Base-by-base conservation (phyloP, 2,797 vertebrate genomes). In the Gallinago stenura region DNA sequence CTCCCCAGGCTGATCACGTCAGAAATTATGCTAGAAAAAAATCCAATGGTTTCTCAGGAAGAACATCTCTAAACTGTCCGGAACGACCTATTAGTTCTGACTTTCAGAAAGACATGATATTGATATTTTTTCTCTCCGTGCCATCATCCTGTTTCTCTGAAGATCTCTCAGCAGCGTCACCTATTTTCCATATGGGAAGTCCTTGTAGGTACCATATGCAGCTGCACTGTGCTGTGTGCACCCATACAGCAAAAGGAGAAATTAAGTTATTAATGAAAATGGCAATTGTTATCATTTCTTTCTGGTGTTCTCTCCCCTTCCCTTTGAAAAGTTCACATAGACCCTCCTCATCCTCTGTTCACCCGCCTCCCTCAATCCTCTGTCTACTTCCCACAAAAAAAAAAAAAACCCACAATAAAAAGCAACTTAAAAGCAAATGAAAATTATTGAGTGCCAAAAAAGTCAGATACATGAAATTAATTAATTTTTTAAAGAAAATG, bases 231-330 rank as follows among this genome's bases (percentile, higher is more conserved):
- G 64, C 82, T 92, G 43, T 2, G 4, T 72, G 82, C n/a, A 75
- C 78, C 54, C 26, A 20, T 43, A 87, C 81, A 85, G 90, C 33
- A 61, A 73, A 92, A 90, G 21, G 56, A 72, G 68, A 95, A 96
- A 84, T 35, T 31, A 95, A 48, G 31, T 76, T 84, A 81, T 62
- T 65, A 76, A 43, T 93, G 83, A 96, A 97, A 95, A 92, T 30
- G 9, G 43, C 33, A 41, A 71, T 26, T 56, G 70, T 91, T 94
- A 37, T 12, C 0, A 89, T 69, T 89, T 50, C 58, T 92, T 96
- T 76, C 45, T 61, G 61, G 33, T 71, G 13, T 56, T 82, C n/a
- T 81, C 90, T 91, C 71, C 54, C 43, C 30, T 91, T 62, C 65
- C 57, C 70, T 96, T 94, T 92, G 76, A 82, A 93, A 90, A 82